Evolutionary conservation across 2,888 invertebrate species (phyloP).

Genomic region (Antheraea yamamai): DNA sequence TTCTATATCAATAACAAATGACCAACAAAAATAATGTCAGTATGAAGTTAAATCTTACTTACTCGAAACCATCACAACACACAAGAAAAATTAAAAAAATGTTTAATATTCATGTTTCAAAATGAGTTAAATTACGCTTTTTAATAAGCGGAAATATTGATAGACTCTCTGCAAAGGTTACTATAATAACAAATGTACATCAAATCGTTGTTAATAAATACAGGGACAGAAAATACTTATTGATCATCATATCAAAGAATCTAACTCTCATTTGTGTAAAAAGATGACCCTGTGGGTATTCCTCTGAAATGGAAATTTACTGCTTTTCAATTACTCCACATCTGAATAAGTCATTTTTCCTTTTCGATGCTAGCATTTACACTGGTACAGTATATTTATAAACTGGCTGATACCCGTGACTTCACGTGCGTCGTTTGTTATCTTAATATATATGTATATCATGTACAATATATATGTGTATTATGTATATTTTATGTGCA

Average conservation of each 20-base stretch:
- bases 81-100: background rate
- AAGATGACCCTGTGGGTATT: background rate
- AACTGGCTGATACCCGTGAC: background rate
- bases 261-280: background rate
- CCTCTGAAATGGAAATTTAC: conserved; percentile 22
- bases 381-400: background rate
- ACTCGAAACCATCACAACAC: no score
- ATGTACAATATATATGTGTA: no score
- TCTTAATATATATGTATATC: no score
- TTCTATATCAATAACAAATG: no score
- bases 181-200: background rate
- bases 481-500: no score
- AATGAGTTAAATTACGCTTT: no score
- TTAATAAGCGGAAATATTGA: background rate
- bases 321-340: conserved; percentile 22
- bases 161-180: background rate
- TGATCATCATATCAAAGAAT: background rate
- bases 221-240: background rate
- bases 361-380: conserved; percentile 16
- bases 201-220: background rate
- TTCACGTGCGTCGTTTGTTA: background rate
- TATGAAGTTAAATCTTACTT: no score
- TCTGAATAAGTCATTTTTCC: conserved; percentile 21
- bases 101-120: background rate
- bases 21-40: no score